Conservation (phyloP, 2,797 vertebrate species). For the Eulemur coronatus region DNA sequence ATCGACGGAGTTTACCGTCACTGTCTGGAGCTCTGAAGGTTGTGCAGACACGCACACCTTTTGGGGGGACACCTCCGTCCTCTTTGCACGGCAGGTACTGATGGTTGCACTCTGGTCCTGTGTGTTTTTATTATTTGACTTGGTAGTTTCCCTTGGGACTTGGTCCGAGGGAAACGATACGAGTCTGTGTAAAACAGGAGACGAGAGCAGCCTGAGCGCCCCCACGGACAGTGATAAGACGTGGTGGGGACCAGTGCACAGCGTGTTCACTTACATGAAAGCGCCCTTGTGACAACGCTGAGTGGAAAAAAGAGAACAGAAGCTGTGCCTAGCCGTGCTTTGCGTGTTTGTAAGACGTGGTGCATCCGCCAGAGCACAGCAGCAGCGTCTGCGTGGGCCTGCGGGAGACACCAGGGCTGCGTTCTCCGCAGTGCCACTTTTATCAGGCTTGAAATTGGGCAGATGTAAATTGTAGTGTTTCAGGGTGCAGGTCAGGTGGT, state of each 20-base stretch:
- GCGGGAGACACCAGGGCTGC: too few species aligned
- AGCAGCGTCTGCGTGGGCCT: background rate
- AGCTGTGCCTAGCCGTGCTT: too few species aligned
- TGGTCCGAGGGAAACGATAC: background rate
- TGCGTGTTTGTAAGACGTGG: fast-evolving
- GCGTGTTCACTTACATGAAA: background rate
- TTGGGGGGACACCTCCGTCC: background rate
- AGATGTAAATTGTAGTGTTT: background rate
- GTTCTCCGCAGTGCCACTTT: background rate
- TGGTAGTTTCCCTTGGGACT: background rate
- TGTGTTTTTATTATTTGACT: background rate
- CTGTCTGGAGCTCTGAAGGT: background rate
- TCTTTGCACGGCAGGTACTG: background rate
- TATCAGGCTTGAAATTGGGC: background rate
- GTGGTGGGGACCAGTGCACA: background rate
- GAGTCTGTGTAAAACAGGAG: background rate
- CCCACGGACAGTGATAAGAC: background rate
- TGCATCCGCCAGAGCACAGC: fast-evolving
- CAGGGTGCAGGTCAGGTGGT: background rate
- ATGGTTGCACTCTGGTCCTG: too few species aligned
- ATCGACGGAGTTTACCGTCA: too few species aligned
- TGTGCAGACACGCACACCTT: background rate
- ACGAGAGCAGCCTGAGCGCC: background rate
- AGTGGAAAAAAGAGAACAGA: background rate
- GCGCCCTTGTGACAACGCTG: background rate